Evolutionary conservation across 1,140 invertebrate species (phyloP).

Genomic region (Trichonephila inaurata): DNA sequence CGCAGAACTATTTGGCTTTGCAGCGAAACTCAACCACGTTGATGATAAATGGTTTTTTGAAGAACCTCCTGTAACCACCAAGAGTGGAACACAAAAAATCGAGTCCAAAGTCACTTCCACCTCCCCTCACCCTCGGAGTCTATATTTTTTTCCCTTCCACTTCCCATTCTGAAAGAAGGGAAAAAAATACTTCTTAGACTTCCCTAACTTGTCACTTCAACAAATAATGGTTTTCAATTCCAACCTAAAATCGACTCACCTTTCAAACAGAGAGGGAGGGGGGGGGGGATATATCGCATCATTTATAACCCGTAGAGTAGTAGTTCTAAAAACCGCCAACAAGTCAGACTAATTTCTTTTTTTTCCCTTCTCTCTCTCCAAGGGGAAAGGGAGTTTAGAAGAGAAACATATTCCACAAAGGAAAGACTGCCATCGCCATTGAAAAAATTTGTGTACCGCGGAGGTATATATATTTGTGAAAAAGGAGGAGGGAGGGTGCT

Average conservation of each 20-base stretch:
- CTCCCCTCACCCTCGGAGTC: background rate
- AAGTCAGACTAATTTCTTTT: slow-evolving; percentile 71
- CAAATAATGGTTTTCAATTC: slow-evolving; percentile 64
- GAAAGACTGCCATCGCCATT: background rate
- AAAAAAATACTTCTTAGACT: slow-evolving; percentile 19
- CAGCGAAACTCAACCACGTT: background rate
- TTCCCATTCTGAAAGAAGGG: background rate
- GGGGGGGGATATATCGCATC: slow-evolving; percentile 9
- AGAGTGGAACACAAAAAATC: slow-evolving; percentile 14
- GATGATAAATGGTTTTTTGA: slow-evolving; percentile 32
- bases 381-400: background rate
- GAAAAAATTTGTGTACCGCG: slow-evolving; percentile 20
- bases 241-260: slow-evolving; percentile 44
- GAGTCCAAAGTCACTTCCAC: slow-evolving; percentile 21
- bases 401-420: background rate
- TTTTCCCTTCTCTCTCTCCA: background rate
- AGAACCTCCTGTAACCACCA: slow-evolving; percentile 7
- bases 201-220: slow-evolving; percentile 62
- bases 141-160: slow-evolving; percentile 25
- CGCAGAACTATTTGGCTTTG: background rate
- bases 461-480: background rate
- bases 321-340: slow-evolving; percentile 53
- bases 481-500: background rate
- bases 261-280: slow-evolving; percentile 12
- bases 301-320: slow-evolving; percentile 58